Percentiles rank a stretch among this genome's conserved stretches.
These are phyloP conservation scores for Blera fallax DNA, from an alignment of 2,888 invertebrate species.

Conservation along the genomic window DNA sequence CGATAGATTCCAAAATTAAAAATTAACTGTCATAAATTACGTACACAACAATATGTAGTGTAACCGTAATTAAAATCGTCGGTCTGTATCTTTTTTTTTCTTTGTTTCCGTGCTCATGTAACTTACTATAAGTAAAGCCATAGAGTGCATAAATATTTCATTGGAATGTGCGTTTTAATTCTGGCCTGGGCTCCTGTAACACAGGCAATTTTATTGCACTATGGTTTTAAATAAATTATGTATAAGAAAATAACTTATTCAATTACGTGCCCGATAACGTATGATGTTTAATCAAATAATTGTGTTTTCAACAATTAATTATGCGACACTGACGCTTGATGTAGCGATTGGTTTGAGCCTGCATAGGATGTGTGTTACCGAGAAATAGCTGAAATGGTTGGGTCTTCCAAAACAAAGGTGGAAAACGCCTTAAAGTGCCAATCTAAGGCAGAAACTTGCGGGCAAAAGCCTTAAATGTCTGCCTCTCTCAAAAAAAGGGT, in stretches of 20 bases:
- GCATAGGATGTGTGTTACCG: too few relatives aligned
- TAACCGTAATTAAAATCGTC: not conserved
- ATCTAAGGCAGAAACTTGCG: not conserved
- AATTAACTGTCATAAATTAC: not conserved
- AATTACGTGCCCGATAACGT: not conserved
- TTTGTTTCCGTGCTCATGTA: not conserved
- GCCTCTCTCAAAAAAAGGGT: not conserved
- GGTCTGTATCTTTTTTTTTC: not conserved
- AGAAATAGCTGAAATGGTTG: too few relatives aligned
- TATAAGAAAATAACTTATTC: not conserved
- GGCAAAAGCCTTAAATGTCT: not conserved
- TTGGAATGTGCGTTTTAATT: not conserved
- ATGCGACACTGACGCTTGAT: not conserved
- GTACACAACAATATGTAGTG: not conserved
- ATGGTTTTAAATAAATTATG: not conserved
- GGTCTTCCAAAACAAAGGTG: too few relatives aligned
- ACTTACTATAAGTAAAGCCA: not conserved
- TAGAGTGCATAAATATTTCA: not conserved
- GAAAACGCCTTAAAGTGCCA: too few relatives aligned
- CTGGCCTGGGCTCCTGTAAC: not conserved
- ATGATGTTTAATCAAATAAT: not conserved
- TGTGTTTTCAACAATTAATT: not conserved
- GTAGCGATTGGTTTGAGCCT: not conserved
- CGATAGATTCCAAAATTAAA: not conserved
- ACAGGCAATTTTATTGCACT: not conserved